Conservation (phyloP, 2,888 invertebrate species). For the Rhagonycha fulva region DNA sequence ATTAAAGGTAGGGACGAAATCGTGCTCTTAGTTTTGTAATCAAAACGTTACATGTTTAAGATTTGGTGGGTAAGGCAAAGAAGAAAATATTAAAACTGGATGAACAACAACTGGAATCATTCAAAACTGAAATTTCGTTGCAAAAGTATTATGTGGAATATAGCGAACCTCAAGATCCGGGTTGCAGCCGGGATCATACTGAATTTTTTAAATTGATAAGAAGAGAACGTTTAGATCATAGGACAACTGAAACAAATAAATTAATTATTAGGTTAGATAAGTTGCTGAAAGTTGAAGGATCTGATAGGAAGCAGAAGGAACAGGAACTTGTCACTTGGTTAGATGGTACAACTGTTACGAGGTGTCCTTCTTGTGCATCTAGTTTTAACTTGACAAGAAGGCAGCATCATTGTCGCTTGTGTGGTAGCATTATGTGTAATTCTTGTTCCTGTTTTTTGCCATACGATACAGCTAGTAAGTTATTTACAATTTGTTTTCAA, state of each 20-base stretch:
- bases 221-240: constrained; percentile 76
- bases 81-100: constrained; percentile 81
- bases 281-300: constrained; percentile 74
- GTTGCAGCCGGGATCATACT: constrained; percentile 68
- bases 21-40: neutral
- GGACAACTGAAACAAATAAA: constrained; percentile 94
- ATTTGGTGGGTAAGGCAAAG: constrained; percentile 85
- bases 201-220: constrained; percentile 75
- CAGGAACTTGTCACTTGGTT: constrained; percentile 88
- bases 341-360: constrained; percentile 84
- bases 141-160: constrained; percentile 54
- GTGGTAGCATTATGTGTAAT: constrained; percentile 91
- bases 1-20: constrained; percentile 65
- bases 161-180: constrained; percentile 67
- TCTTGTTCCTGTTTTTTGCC: constrained; percentile 88
- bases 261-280: constrained; percentile 91
- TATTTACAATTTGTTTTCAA: neutral
- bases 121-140: constrained; percentile 57
- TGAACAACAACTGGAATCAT: constrained; percentile 66
- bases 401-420: constrained; percentile 95
- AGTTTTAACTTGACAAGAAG: constrained; percentile 85
- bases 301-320: constrained; percentile 74
- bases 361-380: constrained; percentile 91
- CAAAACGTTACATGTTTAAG: constrained; percentile 44
- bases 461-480: constrained; percentile 76